These are phyloP conservation scores for Andrena dorsata DNA, from an alignment of 2,888 invertebrate species.

Conservation along the genomic window DNA sequence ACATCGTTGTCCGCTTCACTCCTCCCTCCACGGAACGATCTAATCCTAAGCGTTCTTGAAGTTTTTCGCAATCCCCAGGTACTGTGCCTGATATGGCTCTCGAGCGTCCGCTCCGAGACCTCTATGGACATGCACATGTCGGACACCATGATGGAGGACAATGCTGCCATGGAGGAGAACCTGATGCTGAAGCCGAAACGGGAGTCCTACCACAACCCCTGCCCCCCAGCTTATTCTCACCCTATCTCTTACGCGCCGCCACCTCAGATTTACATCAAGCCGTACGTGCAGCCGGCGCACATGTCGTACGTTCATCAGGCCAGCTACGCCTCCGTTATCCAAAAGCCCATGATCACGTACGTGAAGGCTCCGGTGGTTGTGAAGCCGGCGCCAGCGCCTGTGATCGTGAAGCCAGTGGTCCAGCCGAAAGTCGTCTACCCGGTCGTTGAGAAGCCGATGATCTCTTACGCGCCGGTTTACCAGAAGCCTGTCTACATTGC, in stretches of 20 bases:
- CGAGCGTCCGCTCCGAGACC: constrained; percentile 74
- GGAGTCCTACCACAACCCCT: constrained; percentile 76
- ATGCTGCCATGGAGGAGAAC: constrained; percentile 52
- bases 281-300: constrained; percentile 66
- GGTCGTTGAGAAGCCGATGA: constrained; percentile 67
- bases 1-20: too few species aligned
- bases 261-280: constrained; percentile 66
- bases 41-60: background rate
- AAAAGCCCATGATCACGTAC: constrained; percentile 72
- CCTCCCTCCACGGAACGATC: too few species aligned
- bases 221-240: constrained; percentile 74
- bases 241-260: constrained; percentile 69
- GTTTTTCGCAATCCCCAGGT: constrained; percentile 68
- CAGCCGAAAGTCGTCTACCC: constrained; percentile 64
- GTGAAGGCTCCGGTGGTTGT: constrained; percentile 62
- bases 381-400: constrained; percentile 42
- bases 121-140: constrained; percentile 68
- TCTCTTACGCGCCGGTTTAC: constrained; percentile 65
- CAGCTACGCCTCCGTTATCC: constrained; percentile 52
- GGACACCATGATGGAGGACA: constrained; percentile 48
- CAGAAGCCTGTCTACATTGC: constrained; percentile 77
- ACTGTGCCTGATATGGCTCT: constrained; percentile 78
- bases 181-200: constrained; percentile 76
- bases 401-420: constrained; percentile 55
- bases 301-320: constrained; percentile 73